phyloP scores from a whole-genome alignment of 2,888 invertebrate species.

The Tanaodytes sp. region DNA sequence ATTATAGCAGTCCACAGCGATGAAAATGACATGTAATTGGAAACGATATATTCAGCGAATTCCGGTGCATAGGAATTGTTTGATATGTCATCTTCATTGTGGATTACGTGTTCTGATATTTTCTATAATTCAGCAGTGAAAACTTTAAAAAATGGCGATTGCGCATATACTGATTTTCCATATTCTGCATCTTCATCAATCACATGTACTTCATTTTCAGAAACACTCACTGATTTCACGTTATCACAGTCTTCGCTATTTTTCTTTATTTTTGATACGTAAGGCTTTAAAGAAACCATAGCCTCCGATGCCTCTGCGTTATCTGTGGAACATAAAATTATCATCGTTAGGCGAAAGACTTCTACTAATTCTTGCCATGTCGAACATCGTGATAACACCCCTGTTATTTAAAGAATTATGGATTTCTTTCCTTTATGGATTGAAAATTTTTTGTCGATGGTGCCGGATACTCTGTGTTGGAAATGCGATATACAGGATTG shows the following conservation, averaged over 20 bases:
- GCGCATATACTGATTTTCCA: constrained; percentile 10
- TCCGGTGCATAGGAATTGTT: constrained; percentile 7
- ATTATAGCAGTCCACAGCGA: constrained; percentile 9
- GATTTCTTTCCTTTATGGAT: background rate
- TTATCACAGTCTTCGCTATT: background rate
- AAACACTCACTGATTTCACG: background rate
- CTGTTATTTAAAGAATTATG: background rate
- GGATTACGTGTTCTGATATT: background rate
- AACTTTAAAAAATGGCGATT: constrained; percentile 5
- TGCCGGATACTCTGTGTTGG: background rate
- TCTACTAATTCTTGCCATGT: background rate
- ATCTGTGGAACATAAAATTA: background rate
- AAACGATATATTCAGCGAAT: background rate
- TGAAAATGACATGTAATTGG: background rate
- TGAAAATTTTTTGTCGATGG: background rate
- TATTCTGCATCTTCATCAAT: constrained; percentile 1
- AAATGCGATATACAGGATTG: background rate
- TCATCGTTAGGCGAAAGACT: background rate
- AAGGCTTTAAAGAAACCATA: background rate
- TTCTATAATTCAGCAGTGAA: background rate
- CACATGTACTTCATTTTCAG: background rate
- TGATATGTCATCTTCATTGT: too few species aligned
- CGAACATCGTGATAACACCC: background rate
- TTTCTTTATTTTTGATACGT: background rate
- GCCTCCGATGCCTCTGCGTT: background rate